Evolutionary conservation across 2,888 invertebrate species (phyloP).

Genomic region (Drosophila koepferae): DNA sequence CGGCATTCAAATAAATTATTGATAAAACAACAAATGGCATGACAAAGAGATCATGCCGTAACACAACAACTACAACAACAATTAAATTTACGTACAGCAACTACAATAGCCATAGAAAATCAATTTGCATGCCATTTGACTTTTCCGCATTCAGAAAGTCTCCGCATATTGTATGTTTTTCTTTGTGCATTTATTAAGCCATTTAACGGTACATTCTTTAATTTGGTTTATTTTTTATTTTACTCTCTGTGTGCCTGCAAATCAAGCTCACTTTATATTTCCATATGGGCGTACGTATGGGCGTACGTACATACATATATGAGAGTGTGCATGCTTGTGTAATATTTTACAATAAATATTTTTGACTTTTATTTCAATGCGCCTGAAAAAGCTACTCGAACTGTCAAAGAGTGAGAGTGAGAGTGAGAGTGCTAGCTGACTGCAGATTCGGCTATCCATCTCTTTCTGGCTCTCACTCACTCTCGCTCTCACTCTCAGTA

Average conservation of each 20-base stretch:
- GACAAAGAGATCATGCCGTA: slow-evolving; percentile 1
- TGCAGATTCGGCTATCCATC: background rate
- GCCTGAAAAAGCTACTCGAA: slow-evolving; percentile 21
- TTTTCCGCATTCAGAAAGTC: slow-evolving; percentile 32
- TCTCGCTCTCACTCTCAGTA: slow-evolving; percentile 2
- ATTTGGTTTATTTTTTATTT: slow-evolving; percentile 40
- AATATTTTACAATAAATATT: slow-evolving; percentile 38
- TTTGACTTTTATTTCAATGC: slow-evolving; percentile 31
- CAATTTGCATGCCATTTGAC: slow-evolving; percentile 32
- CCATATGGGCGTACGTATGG: background rate
- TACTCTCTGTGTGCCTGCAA: background rate
- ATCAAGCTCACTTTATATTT: background rate
- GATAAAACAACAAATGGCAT: slow-evolving; percentile 49
- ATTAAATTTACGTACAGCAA: slow-evolving; percentile 2
- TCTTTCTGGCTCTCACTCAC: background rate
- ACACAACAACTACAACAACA: background rate
- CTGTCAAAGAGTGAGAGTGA: slow-evolving; percentile 6
- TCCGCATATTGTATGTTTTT: slow-evolving; percentile 17
- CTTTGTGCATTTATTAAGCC: slow-evolving; percentile 28
- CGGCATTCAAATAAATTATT: slow-evolving; percentile 34
- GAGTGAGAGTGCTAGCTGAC: slow-evolving; percentile 8
- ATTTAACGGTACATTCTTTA: slow-evolving; percentile 26
- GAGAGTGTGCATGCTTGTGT: slow-evolving; percentile 1
- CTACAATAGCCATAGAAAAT: background rate
- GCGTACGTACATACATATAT: background rate